Evolutionary conservation across 2,888 invertebrate species (phyloP).

Genomic region (Oegoconia quadripuncta): DNA sequence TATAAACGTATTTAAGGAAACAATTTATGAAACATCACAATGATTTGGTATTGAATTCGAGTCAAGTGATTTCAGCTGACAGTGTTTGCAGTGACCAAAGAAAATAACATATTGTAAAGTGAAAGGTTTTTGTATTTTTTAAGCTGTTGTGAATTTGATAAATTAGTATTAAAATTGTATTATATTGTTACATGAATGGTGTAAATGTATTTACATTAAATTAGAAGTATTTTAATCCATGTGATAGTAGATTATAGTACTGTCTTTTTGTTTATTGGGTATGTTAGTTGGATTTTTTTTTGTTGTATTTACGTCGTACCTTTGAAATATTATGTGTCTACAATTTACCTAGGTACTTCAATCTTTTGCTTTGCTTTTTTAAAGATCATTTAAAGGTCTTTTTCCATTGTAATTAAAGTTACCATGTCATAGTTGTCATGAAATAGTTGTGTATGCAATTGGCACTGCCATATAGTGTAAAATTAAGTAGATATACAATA

Average conservation of each 20-base stretch:
- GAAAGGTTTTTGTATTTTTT: conserved; percentile 33
- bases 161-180: conserved; percentile 42
- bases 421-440: not conserved
- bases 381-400: conserved; percentile 11
- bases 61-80: conserved; percentile 5
- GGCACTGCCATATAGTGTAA: conserved; percentile 49
- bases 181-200: conserved; percentile 43
- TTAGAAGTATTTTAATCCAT: conserved; percentile 70
- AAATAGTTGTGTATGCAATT: conserved; percentile 22
- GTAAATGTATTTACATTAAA: conserved; percentile 43
- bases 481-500: conserved; percentile 6
- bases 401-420: conserved; percentile 10
- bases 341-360: not conserved
- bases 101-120: conserved; percentile 43
- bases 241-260: conserved; percentile 66
- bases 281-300: conserved; percentile 28
- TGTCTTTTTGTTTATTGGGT: conserved; percentile 16
- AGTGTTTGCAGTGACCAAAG: conserved; percentile 63
- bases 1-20: not conserved
- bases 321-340: conserved; percentile 14
- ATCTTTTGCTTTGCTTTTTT: not conserved
- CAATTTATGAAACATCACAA: not conserved
- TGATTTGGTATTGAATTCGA: not conserved
- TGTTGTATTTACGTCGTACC: conserved; percentile 20
- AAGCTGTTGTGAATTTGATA: conserved; percentile 65